phyloP scores from a whole-genome alignment of 2,113 vertebrate genomes.

The Pollimyrus isidori region DNA sequence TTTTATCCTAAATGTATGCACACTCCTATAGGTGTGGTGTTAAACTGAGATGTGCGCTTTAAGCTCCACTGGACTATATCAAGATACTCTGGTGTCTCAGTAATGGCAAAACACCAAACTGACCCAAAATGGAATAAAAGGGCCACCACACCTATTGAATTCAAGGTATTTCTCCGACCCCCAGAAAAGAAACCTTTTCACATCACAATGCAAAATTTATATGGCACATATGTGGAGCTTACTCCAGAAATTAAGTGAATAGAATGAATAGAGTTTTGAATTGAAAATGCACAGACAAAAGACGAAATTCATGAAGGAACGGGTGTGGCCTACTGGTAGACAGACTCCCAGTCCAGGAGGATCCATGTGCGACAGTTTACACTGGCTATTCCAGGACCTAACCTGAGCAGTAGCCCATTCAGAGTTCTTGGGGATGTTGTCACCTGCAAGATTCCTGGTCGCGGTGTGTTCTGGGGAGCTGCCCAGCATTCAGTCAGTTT shows the following conservation, averaged over 20 bases:
- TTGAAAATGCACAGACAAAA: not conserved
- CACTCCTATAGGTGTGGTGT: not conserved
- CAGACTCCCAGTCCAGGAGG: not conserved
- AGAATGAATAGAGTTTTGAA: not conserved
- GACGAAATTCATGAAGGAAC: not conserved
- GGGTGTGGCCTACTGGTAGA: not conserved
- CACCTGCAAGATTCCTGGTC: not conserved
- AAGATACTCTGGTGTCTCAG: not conserved
- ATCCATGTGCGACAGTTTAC: not conserved
- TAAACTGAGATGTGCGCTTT: not conserved
- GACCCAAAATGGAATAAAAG: not conserved
- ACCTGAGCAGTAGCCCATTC: not conserved
- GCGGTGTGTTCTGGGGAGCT: not conserved
- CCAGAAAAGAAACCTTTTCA: not conserved
- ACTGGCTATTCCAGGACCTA: not conserved
- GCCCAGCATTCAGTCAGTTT: not conserved
- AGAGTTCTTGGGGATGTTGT: not conserved
- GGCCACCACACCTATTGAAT: not conserved
- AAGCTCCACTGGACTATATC: not conserved
- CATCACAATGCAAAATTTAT: not conserved
- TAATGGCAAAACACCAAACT: not conserved
- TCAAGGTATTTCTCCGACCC: not conserved
- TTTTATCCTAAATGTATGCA: not conserved
- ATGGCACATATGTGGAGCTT: not conserved
- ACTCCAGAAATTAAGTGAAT: not conserved